Evolutionary conservation across 2,888 invertebrate genomes (phyloP).

Genomic region (Epirrita christyi): DNA sequence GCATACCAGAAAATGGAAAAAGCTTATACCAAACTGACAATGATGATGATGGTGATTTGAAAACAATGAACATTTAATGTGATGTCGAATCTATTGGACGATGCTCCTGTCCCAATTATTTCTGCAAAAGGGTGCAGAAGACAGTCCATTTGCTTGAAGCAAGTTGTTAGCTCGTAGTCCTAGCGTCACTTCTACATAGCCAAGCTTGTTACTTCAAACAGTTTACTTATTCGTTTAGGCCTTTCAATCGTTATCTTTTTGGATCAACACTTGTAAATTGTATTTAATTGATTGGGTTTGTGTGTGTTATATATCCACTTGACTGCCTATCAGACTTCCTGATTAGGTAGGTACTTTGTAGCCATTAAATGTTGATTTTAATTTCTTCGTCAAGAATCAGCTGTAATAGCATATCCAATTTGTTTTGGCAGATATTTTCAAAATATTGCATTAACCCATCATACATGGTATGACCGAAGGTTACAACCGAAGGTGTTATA

Average conservation of each 20-base stretch:
- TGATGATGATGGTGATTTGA: too few relatives aligned
- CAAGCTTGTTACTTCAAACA: too few relatives aligned
- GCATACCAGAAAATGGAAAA: too few relatives aligned
- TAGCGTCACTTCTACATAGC: too few relatives aligned
- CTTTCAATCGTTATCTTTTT: neutral
- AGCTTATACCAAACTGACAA: too few relatives aligned
- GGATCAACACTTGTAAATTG: neutral
- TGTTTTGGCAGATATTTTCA: too few relatives aligned
- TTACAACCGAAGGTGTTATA: too few relatives aligned
- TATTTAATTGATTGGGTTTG: neutral
- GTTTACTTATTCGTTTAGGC: neutral
- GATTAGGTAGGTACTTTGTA: neutral
- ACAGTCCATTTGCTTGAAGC: neutral
- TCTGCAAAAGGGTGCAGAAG: conserved; percentile 14
- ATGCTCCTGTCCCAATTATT: conserved; percentile 24
- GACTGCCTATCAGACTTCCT: neutral
- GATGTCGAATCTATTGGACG: conserved; percentile 24
- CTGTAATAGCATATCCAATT: too few relatives aligned
- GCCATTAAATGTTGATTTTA: too few relatives aligned
- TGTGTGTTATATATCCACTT: neutral
- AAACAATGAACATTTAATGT: conserved; percentile 22
- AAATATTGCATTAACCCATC: too few relatives aligned
- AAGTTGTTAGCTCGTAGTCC: neutral
- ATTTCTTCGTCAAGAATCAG: too few relatives aligned
- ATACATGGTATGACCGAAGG: too few relatives aligned